phyloP scores from a whole-genome alignment of 1,140 invertebrate species.

The Tachypleus tridentatus region DNA sequence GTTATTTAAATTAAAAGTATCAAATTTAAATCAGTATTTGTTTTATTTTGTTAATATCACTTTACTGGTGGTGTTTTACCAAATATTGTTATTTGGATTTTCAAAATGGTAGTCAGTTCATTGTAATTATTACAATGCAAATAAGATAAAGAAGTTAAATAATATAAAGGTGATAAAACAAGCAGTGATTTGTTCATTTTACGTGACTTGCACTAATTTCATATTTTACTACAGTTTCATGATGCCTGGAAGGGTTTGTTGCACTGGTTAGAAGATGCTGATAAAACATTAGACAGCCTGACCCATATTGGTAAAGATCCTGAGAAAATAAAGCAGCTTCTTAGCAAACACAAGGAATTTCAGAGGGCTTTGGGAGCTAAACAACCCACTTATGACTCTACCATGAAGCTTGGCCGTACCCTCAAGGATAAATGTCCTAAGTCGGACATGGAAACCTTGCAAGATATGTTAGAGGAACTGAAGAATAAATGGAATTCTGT shows the following conservation, averaged over 20 bases:
- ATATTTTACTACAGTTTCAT: constrained; percentile 48
- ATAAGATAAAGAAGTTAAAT: too few relatives aligned
- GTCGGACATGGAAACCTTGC: constrained; percentile 64
- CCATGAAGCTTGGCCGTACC: constrained; percentile 74
- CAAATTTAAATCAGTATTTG: too few relatives aligned
- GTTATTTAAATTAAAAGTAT: too few relatives aligned
- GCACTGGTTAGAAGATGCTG: constrained; percentile 80
- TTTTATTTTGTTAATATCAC: too few relatives aligned
- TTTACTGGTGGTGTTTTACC: too few relatives aligned
- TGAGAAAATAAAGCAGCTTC: constrained; percentile 72
- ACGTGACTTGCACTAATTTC: not conserved
- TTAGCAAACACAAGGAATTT: constrained; percentile 89
- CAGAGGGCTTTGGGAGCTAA: constrained; percentile 80
- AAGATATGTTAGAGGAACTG: constrained; percentile 73
- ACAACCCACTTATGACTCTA: constrained; percentile 77
- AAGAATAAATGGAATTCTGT: constrained; percentile 91
- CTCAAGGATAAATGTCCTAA: constrained; percentile 91
- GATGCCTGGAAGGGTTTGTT: constrained; percentile 62
- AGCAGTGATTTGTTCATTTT: too few relatives aligned
- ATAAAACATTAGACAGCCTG: constrained; percentile 45
- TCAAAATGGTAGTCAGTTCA: too few relatives aligned
- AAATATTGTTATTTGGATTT: too few relatives aligned
- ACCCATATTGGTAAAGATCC: constrained; percentile 62
- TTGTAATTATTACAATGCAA: too few relatives aligned
- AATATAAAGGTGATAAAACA: too few relatives aligned